Conservation (phyloP, 2,113 vertebrate genomes). For the Pluvianellus socialis region DNA sequence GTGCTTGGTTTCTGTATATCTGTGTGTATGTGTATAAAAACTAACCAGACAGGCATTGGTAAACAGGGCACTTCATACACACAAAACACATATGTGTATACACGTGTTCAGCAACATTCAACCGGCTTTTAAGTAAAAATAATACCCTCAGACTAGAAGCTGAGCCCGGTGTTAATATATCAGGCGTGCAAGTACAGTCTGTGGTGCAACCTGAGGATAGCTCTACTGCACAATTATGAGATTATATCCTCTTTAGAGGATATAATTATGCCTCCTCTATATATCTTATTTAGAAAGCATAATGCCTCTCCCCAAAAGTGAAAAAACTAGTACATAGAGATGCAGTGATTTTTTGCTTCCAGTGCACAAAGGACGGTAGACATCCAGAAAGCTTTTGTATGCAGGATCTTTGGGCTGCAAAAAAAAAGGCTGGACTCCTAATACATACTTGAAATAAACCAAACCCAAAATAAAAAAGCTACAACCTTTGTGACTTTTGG, state of each 20-base stretch:
- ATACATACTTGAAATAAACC: not conserved
- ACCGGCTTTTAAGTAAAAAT: constrained; percentile 58
- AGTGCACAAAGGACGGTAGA: not conserved
- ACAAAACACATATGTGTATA: not conserved
- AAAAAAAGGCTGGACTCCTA: constrained; percentile 2
- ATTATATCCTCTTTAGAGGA: constrained; percentile 39
- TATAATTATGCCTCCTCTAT: constrained; percentile 52
- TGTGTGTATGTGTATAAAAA: constrained; percentile 27
- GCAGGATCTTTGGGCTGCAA: not conserved
- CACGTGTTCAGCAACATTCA: constrained; percentile 43
- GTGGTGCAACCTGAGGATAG: constrained; percentile 57
- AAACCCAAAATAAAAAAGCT: not conserved
- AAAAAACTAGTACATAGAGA: not conserved
- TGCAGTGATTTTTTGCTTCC: not conserved
- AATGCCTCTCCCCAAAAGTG: not conserved
- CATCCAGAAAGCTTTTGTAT: constrained; percentile 4
- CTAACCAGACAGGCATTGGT: constrained; percentile 20
- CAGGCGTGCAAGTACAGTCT: constrained; percentile 36
- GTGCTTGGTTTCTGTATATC: constrained; percentile 25
- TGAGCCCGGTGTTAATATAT: constrained; percentile 43
- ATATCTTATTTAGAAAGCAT: constrained; percentile 49
- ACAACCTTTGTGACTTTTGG: not conserved
- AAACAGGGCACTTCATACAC: constrained; percentile 41
- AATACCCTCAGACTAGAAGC: constrained; percentile 25
- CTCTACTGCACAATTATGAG: constrained; percentile 54